phyloP scores from a whole-genome alignment of 2,888 invertebrate genomes.

The Gymnosoma rotundatum region DNA sequence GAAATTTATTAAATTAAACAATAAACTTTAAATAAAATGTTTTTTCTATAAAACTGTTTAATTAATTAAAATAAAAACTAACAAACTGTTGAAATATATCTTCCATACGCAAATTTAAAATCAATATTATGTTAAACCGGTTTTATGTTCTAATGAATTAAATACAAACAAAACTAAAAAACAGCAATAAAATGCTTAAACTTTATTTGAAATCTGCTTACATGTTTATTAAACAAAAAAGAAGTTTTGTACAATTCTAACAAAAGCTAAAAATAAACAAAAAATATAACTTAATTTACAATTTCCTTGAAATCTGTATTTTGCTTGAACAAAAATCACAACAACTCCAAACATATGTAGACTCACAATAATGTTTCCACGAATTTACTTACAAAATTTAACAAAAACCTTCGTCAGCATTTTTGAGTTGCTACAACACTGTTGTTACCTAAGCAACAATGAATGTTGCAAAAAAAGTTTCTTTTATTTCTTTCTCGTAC shows the following conservation, averaged over 20 bases:
- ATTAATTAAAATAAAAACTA: too few species aligned
- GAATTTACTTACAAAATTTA: conserved; percentile 48
- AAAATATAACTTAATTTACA: conserved; percentile 57
- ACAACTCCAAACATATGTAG: conserved; percentile 19
- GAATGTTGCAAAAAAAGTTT: conserved; percentile 47
- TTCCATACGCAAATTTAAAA: too few species aligned
- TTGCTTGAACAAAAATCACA: conserved; percentile 37
- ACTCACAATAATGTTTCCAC: conserved; percentile 43
- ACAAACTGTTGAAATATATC: too few species aligned
- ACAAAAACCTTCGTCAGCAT: conserved; percentile 42
- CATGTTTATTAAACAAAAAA: conserved; percentile 22
- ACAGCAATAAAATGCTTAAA: conserved; percentile 42
- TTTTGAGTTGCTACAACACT: conserved; percentile 53
- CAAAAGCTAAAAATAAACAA: background rate
- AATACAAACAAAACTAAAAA: conserved; percentile 22
- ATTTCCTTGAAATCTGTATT: conserved; percentile 66
- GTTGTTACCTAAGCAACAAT: conserved; percentile 31
- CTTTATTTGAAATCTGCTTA: conserved; percentile 24
- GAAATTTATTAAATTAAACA: too few species aligned
- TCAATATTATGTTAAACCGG: conserved; percentile 21
- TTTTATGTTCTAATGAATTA: conserved; percentile 42
- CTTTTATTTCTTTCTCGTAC: background rate
- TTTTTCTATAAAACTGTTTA: too few species aligned
- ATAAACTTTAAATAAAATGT: too few species aligned
- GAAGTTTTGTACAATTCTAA: conserved; percentile 29